Percentiles rank a stretch among this genome's conserved stretches.
Evolutionary conservation across 2,797 vertebrate genomes (phyloP).

Genomic region (Amazonetta brasiliensis): DNA sequence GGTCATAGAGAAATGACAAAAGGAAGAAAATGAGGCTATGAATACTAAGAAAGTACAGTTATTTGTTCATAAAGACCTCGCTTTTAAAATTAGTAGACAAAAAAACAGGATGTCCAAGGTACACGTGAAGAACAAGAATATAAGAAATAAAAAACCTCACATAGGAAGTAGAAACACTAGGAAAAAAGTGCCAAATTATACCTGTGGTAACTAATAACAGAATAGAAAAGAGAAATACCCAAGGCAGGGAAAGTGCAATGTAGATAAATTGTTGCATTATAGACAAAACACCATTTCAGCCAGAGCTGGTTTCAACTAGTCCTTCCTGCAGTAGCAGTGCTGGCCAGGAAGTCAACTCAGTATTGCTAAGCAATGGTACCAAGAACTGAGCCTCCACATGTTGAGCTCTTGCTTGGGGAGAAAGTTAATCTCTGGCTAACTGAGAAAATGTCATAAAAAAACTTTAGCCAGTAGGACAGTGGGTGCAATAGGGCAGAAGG

Average conservation of each 20-base stretch:
- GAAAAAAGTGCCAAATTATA: neutral
- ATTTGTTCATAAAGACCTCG: neutral
- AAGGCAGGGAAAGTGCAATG: neutral
- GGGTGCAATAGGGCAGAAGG: neutral
- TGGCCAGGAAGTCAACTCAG: neutral
- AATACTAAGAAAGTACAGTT: neutral
- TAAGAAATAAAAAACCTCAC: neutral
- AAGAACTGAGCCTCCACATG: neutral
- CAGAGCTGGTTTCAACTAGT: neutral
- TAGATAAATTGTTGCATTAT: neutral
- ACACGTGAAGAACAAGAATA: neutral
- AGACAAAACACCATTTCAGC: neutral
- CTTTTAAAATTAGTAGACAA: neutral
- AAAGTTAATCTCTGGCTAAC: neutral
- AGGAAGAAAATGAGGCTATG: neutral
- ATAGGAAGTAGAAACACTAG: neutral
- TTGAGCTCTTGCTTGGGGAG: neutral
- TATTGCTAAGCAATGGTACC: fast-evolving
- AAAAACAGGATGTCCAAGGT: neutral
- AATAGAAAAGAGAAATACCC: neutral
- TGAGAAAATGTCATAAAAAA: neutral
- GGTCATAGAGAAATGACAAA: neutral
- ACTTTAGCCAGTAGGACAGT: neutral
- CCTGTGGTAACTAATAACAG: neutral
- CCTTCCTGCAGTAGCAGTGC: neutral